Evolutionary conservation across 2,113 vertebrate species (phyloP).

Genomic region (Phalacrocorax carbo): DNA sequence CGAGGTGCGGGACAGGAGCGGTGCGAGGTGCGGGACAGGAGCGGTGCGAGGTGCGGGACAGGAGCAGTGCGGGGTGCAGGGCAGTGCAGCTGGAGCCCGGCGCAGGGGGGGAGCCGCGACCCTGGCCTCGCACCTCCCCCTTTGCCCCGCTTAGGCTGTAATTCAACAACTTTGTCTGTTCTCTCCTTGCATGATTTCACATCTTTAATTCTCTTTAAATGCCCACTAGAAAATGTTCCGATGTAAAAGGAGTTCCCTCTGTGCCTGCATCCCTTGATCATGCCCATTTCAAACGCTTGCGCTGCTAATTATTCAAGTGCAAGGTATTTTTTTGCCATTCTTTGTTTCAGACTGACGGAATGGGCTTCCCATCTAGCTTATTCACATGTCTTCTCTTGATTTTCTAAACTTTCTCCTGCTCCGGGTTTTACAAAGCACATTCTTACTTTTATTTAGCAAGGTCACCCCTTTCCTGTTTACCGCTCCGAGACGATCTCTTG

Average conservation of each 20-base stretch:
- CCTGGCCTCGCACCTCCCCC: background rate
- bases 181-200: background rate
- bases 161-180: background rate
- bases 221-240: background rate
- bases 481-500: background rate
- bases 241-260: background rate
- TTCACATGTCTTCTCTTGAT: background rate
- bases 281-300: background rate
- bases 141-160: background rate
- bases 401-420: background rate
- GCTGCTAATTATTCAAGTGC: background rate
- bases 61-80: background rate
- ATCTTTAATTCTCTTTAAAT: background rate
- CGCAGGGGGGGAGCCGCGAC: background rate
- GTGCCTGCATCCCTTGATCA: background rate
- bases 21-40: too few relatives aligned
- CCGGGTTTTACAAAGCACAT: background rate
- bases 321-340: background rate
- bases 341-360: background rate
- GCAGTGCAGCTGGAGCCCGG: background rate
- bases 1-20: background rate
- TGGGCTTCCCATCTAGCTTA: background rate
- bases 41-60: background rate
- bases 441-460: background rate
- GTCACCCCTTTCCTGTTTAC: constrained; percentile 62